Conservation (phyloP, 1,140 invertebrate species). For the Drosophila kanapiae region DNA sequence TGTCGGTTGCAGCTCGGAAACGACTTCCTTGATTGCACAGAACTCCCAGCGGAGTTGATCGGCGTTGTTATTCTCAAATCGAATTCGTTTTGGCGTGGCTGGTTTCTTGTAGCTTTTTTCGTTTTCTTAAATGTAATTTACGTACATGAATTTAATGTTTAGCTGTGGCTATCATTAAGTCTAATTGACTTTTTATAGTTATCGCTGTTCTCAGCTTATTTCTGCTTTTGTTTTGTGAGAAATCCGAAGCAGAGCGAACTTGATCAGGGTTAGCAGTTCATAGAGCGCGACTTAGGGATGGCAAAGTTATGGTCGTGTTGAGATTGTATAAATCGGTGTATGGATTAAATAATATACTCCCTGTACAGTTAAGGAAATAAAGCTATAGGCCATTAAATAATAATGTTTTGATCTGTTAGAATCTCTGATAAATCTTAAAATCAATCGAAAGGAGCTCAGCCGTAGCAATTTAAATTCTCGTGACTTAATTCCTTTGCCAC, state of each 20-base stretch:
- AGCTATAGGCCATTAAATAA: background rate
- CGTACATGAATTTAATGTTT: slow-evolving; percentile 72
- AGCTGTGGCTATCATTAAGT: slow-evolving; percentile 76
- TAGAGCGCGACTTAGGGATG: slow-evolving; percentile 32
- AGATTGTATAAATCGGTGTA: background rate
- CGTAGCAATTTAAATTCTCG: slow-evolving; percentile 1
- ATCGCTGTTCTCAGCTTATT: slow-evolving; percentile 50
- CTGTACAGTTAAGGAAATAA: too few species aligned
- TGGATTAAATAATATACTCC: background rate
- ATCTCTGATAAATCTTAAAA: background rate
- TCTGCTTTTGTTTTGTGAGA: slow-evolving; percentile 51
- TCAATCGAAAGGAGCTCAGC: background rate
- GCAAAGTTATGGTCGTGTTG: background rate
- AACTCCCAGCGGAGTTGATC: slow-evolving; percentile 18
- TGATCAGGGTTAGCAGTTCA: slow-evolving; percentile 17
- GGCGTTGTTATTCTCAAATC: slow-evolving; percentile 41
- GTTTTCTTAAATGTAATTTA: slow-evolving; percentile 39
- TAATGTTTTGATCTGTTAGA: background rate
- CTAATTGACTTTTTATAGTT: slow-evolving; percentile 78
- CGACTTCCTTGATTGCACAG: slow-evolving; percentile 46
- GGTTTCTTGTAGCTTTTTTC: slow-evolving; percentile 33
- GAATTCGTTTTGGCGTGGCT: slow-evolving; percentile 48
- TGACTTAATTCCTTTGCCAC: slow-evolving; percentile 11
- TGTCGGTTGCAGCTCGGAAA: slow-evolving; percentile 28
- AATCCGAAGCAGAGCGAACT: slow-evolving; percentile 29